A percentile compares a stretch with the other conserved stretches of the same genome.
These are phyloP conservation scores for Drosophila watanabei DNA, from an alignment of 1,140 invertebrate species.

Conservation along the genomic window DNA sequence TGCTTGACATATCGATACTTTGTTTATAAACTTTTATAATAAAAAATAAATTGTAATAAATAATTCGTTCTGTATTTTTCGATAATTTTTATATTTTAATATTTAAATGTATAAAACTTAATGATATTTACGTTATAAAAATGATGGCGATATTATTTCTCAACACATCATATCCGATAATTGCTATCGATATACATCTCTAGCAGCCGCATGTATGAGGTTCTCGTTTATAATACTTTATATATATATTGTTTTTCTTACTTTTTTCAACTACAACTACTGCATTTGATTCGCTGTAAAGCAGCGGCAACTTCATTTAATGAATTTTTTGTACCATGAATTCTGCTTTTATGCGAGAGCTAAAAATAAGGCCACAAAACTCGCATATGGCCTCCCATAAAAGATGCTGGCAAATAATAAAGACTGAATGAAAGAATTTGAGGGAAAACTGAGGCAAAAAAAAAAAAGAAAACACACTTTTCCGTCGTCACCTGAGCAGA, in stretches of 20 bases:
- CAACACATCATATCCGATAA: background rate
- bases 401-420: slow-evolving; percentile 36
- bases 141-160: background rate
- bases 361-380: slow-evolving; percentile 32
- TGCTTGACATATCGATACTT: too few relatives aligned
- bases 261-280: background rate
- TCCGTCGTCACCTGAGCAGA: slow-evolving; percentile 21
- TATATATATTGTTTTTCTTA: background rate
- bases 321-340: slow-evolving; percentile 7
- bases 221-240: background rate
- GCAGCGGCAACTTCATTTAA: slow-evolving; percentile 9
- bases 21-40: too few relatives aligned
- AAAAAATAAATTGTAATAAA: too few relatives aligned
- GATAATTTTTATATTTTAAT: too few relatives aligned
- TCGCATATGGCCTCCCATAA: slow-evolving; percentile 30
- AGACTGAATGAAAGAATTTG: slow-evolving; percentile 24
- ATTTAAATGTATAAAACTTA: too few relatives aligned
- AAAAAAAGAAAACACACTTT: slow-evolving; percentile 7
- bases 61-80: too few relatives aligned
- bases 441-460: background rate
- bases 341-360: slow-evolving; percentile 14
- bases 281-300: background rate
- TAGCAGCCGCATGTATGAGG: background rate
- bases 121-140: background rate
- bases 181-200: background rate